A percentile compares a stretch with the other conserved stretches of the same genome.
These are phyloP conservation scores for Catocala nupta DNA, from an alignment of 2,888 invertebrate genomes.

Conservation along the genomic window DNA sequence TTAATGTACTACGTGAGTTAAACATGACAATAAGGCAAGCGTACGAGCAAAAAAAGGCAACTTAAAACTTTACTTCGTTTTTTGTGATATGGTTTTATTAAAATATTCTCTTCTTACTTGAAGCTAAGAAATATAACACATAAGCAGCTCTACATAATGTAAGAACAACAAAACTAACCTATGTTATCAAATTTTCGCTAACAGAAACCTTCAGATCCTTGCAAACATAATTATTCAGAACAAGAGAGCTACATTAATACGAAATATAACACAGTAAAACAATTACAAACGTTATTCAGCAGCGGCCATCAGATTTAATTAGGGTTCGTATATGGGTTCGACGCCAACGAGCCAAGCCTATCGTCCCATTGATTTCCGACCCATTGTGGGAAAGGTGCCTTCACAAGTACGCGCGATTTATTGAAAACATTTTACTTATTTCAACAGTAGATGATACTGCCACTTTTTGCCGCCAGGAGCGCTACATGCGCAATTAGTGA, in stretches of 20 bases:
- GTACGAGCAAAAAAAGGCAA: too few relatives aligned
- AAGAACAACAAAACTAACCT: too few relatives aligned
- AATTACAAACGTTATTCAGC: conserved; percentile 43
- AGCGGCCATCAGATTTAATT: conserved; percentile 63
- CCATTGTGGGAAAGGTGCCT: conserved; percentile 32
- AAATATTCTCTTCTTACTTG: too few relatives aligned
- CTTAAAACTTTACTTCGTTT: too few relatives aligned
- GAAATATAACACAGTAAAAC: conserved; percentile 39
- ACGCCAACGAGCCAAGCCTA: conserved; percentile 43
- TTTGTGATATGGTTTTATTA: too few relatives aligned
- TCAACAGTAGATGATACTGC: background rate
- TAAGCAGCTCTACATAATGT: too few relatives aligned
- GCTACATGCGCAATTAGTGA: too few relatives aligned
- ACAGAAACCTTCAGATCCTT: conserved; percentile 4
- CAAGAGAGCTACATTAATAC: conserved; percentile 31
- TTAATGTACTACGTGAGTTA: too few relatives aligned
- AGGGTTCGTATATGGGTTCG: conserved; percentile 58
- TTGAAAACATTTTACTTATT: conserved; percentile 9
- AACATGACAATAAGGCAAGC: too few relatives aligned
- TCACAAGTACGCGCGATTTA: conserved; percentile 18
- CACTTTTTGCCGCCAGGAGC: background rate
- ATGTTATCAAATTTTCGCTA: background rate
- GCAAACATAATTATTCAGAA: conserved; percentile 36
- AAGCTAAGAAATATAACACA: too few relatives aligned
- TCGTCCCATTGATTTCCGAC: conserved; percentile 55